Conservation (phyloP, 2,888 invertebrate species). For the Troides aeacus region DNA sequence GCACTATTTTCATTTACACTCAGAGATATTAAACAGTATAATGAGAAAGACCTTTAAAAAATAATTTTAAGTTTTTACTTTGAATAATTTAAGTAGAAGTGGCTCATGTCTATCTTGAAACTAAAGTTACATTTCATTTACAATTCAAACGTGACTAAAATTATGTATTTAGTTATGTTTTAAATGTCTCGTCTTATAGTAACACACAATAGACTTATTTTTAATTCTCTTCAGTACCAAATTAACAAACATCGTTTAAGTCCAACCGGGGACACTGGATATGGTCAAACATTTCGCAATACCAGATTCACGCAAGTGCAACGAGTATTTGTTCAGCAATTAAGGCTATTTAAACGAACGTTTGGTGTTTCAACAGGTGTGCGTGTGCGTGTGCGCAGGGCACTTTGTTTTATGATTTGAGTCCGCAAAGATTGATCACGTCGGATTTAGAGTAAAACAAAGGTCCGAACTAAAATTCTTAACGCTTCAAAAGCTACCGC, state of each 20-base stretch:
- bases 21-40: too few relatives aligned
- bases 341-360: constrained; percentile 70
- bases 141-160: neutral
- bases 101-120: too few relatives aligned
- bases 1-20: too few relatives aligned
- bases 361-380: constrained; percentile 66
- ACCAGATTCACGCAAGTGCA: constrained; percentile 38
- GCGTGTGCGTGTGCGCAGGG: constrained; percentile 33
- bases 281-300: constrained; percentile 66
- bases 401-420: constrained; percentile 32
- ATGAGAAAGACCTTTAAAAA: too few relatives aligned
- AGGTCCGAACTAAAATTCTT: neutral
- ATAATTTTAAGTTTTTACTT: too few relatives aligned
- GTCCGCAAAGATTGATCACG: constrained; percentile 17
- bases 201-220: neutral
- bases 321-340: constrained; percentile 64
- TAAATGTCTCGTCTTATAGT: too few relatives aligned
- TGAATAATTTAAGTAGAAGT: too few relatives aligned
- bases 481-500: neutral
- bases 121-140: neutral
- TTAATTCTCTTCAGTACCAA: constrained; percentile 6
- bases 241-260: constrained; percentile 23
- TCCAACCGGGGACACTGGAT: constrained; percentile 31
- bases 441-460: neutral
- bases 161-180: too few relatives aligned